Evolutionary conservation across 2,888 invertebrate genomes (phyloP).

Genomic region (Rhagonycha fulva): DNA sequence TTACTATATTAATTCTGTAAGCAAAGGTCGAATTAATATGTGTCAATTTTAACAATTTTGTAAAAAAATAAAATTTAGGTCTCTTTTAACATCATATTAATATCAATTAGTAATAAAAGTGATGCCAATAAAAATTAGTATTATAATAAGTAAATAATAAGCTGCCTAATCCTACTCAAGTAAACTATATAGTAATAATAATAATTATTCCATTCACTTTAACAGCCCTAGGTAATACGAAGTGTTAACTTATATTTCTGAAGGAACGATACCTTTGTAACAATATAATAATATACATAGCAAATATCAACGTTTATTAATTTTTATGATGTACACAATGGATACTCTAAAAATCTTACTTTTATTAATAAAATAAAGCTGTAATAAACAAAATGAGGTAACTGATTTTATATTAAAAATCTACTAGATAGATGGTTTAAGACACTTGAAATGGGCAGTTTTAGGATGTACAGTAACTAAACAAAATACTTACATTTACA

Average conservation of each 20-base stretch:
- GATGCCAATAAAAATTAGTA: background rate
- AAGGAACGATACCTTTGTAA: background rate
- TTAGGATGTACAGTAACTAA: background rate
- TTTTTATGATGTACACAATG: background rate
- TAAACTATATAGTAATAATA: background rate
- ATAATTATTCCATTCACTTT: background rate
- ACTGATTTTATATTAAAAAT: slow-evolving; percentile 11
- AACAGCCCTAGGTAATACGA: background rate
- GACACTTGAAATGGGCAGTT: slow-evolving; percentile 14
- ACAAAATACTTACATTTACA: background rate
- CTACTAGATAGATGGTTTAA: slow-evolving; percentile 1
- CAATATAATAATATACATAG: background rate
- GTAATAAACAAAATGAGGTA: slow-evolving; percentile 3
- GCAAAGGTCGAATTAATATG: background rate
- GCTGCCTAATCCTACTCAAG: background rate
- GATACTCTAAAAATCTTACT: background rate
- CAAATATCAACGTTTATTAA: background rate
- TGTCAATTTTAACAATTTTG: background rate
- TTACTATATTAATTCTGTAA: background rate
- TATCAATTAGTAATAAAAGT: background rate
- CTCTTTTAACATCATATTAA: background rate
- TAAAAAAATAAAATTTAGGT: background rate
- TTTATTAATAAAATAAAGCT: background rate
- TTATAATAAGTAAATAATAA: background rate
- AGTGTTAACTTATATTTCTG: background rate